phyloP scores from a whole-genome alignment of 2,888 invertebrate species.

The Apotomis turbidana region DNA sequence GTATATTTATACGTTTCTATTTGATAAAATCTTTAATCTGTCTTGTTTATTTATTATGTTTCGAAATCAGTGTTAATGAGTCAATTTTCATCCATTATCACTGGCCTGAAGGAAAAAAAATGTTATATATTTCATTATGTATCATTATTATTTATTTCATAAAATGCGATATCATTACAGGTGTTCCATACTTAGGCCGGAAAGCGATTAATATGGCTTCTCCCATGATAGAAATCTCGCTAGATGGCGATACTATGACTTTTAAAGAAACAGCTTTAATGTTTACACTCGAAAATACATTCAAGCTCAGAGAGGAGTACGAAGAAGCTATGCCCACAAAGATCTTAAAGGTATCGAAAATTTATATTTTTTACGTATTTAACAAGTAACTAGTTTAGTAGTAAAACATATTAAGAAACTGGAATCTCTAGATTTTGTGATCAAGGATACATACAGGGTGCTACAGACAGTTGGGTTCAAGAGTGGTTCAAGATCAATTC shows the following conservation, averaged over 20 bases:
- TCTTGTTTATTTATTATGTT: too few relatives aligned
- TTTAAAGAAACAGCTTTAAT: conserved; percentile 69
- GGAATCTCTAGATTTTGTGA: too few relatives aligned
- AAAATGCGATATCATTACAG: conserved; percentile 50
- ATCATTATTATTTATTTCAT: too few relatives aligned
- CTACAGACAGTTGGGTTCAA: too few relatives aligned
- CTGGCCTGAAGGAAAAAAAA: too few relatives aligned
- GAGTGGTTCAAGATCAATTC: too few relatives aligned
- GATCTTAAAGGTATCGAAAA: conserved; percentile 53
- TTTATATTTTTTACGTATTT: neutral
- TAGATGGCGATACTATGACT: conserved; percentile 73
- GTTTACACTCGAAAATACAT: conserved; percentile 70
- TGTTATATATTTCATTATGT: too few relatives aligned
- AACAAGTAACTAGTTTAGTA: neutral
- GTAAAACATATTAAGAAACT: neutral
- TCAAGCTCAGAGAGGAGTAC: conserved; percentile 79
- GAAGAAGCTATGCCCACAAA: conserved; percentile 80
- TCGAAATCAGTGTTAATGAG: too few relatives aligned
- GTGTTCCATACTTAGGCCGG: conserved; percentile 80
- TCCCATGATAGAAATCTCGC: conserved; percentile 74
- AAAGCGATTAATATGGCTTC: conserved; percentile 79
- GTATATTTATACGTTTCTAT: too few relatives aligned
- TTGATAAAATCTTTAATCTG: too few relatives aligned
- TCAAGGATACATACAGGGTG: too few relatives aligned
- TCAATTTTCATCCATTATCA: too few relatives aligned